Evolutionary conservation across 2,888 invertebrate species (phyloP), one percentile per base, ranked within the genome.

Genomic region (Druceiella hillmani): DNA sequence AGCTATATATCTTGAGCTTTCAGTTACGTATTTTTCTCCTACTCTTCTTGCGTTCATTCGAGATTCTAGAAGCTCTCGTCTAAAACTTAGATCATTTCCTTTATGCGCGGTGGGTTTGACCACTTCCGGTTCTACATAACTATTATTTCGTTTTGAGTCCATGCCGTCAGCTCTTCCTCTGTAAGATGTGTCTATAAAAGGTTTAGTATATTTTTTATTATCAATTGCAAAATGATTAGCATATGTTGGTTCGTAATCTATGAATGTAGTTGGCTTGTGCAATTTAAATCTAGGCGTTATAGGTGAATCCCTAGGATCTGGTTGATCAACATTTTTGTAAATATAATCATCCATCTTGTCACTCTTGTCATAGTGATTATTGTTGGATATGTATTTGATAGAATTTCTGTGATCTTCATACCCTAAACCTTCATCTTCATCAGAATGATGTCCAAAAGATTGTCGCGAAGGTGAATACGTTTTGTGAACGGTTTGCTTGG

Each of bases 391-490:
- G 47, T 61, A 57, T 47, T 67, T 66, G n/a, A n/a, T n/a, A 36
- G 55, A 56, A 36, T 70, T 62, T 35, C 67, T 65, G 43, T 55
- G 57, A 44, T 78, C 78, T 55, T 87, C 86, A 38, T 81, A 78
- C 2, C 86, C 86, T n/a, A 86, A 61, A 0, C 86, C 86, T 59
- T 87, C 87, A 48, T 86, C 87, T 55, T 86, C 87, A 55, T 87
- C 87, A 7, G 85, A 85, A 38, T 78, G 70, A 38, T 76, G 75
- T 6, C 62, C 59, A 54, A 64, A 59, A 58, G 71, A 66, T 51
- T 76, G 63, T 57, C 63, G 66, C 56, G 54, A 50, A 41, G 74
- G 62, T 3, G 64, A 63, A 47, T 59, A 65, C 13, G 68, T 67
- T 41, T 76, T 75, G 46, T 76, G 77, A 11, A 77, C 55, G 12